These are phyloP conservation scores for Drosophila paranaensis DNA, from an alignment of 2,888 invertebrate genomes.

Conservation along the genomic window DNA sequence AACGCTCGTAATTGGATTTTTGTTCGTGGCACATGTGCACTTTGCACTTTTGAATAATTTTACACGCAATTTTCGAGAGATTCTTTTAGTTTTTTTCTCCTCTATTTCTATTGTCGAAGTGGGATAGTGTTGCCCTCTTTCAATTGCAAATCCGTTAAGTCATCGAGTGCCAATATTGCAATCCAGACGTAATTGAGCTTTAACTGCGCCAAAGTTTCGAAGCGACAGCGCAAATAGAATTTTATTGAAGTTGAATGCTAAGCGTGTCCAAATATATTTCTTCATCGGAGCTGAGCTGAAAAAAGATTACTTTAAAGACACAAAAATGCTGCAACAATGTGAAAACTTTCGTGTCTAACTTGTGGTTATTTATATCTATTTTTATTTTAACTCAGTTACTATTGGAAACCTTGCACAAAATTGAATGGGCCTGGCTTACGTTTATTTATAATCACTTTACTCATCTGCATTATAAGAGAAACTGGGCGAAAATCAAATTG, in stretches of 20 bases:
- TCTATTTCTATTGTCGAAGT: background rate
- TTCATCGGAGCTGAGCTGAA: background rate
- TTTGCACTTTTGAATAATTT: slow-evolving; percentile 70
- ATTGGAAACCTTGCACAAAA: background rate
- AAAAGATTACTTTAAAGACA: too few relatives aligned
- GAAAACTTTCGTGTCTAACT: too few relatives aligned
- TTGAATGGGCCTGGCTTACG: background rate
- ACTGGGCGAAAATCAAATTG: slow-evolving; percentile 23
- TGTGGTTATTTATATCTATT: too few relatives aligned
- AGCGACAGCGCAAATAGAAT: background rate
- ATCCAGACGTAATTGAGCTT: slow-evolving; percentile 16
- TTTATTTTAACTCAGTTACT: background rate
- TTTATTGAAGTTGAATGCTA: background rate
- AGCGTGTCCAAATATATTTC: background rate
- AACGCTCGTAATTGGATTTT: slow-evolving; percentile 72
- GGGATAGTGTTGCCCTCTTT: background rate
- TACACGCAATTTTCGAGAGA: slow-evolving; percentile 29
- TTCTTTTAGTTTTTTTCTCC: background rate
- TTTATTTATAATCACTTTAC: background rate
- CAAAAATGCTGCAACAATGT: too few relatives aligned
- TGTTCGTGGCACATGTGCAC: slow-evolving; percentile 68
- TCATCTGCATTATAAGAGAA: background rate
- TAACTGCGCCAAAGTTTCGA: background rate
- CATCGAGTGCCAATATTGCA: slow-evolving; percentile 28
- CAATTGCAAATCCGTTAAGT: slow-evolving; percentile 23